Conservation (phyloP, 2,888 invertebrate genomes). For the Cyclophora punctaria region DNA sequence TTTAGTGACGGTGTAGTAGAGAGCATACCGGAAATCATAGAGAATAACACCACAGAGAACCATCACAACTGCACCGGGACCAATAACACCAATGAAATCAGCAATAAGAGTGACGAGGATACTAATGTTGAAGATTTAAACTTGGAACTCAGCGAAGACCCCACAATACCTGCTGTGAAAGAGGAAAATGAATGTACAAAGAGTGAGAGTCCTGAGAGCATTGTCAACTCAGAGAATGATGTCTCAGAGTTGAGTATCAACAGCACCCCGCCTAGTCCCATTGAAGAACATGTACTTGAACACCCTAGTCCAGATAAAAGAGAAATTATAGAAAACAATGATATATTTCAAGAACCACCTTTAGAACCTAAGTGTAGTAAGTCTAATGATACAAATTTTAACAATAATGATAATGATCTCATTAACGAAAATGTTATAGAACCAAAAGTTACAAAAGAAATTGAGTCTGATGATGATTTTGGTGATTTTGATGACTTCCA, state of each 20-base stretch:
- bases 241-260: conserved; percentile 17
- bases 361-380: conserved; percentile 6
- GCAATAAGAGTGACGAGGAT: conserved; percentile 36
- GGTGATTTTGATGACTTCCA: conserved; percentile 73
- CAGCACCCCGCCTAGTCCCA: conserved; percentile 16
- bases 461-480: conserved; percentile 53
- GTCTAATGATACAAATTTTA: conserved; percentile 3
- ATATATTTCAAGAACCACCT: conserved; percentile 8
- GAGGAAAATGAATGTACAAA: conserved; percentile 20
- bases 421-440: neutral
- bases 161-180: conserved; percentile 23
- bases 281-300: conserved; percentile 19
- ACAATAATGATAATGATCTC: conserved; percentile 5
- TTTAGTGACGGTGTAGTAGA: conserved; percentile 17
- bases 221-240: conserved; percentile 23
- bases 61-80: conserved; percentile 7
- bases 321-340: conserved; percentile 10
- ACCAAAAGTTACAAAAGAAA: conserved; percentile 4
- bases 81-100: conserved; percentile 24
- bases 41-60: conserved; percentile 8
- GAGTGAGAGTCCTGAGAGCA: conserved; percentile 20
- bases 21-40: conserved; percentile 14
- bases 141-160: conserved; percentile 41
- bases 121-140: conserved; percentile 52
- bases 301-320: conserved; percentile 10